phyloP scores from a whole-genome alignment of 2,888 invertebrate species.

The Tortricodes alternella region DNA sequence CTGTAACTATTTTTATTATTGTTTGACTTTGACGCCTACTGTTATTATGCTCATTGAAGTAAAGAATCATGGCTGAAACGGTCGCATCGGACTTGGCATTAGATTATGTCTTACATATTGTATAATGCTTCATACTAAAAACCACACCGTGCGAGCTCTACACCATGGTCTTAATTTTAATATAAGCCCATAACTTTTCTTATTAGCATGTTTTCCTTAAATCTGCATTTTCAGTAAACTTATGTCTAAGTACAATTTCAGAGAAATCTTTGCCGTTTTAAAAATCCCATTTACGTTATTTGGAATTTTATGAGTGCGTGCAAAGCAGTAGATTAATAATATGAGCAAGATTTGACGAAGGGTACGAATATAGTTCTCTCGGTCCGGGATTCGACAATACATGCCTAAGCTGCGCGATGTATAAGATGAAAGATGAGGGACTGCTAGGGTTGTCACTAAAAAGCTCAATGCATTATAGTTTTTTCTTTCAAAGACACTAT shows the following conservation, averaged over 20 bases:
- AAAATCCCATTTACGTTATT: slow-evolving; percentile 19
- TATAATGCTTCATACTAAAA: too few species aligned
- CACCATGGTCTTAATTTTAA: too few species aligned
- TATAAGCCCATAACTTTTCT: too few species aligned
- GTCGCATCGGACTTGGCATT: too few species aligned
- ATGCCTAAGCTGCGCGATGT: slow-evolving; percentile 5
- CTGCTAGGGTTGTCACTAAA: slow-evolving; percentile 14
- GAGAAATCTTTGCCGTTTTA: too few species aligned
- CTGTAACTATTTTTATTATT: slow-evolving; percentile 11
- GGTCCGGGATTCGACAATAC: slow-evolving; percentile 32
- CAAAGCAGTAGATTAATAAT: slow-evolving; percentile 19
- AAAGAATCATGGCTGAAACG: neutral
- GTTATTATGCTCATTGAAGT: neutral
- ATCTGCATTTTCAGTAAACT: too few species aligned
- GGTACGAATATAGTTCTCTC: slow-evolving; percentile 49
- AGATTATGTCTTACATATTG: too few species aligned
- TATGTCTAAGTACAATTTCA: too few species aligned
- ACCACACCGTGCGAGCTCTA: too few species aligned
- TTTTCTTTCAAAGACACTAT: too few species aligned
- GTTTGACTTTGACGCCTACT: slow-evolving; percentile 7
- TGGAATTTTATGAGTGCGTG: slow-evolving; percentile 15
- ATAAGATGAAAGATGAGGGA: slow-evolving; percentile 28
- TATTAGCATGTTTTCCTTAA: too few species aligned
- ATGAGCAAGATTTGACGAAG: slow-evolving; percentile 40
- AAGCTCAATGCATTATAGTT: too few species aligned